Evolutionary conservation across 2,797 vertebrate genomes (phyloP), one percentile per base, ranked within the genome.

Genomic region (Pseudochirops corinnae): DNA sequence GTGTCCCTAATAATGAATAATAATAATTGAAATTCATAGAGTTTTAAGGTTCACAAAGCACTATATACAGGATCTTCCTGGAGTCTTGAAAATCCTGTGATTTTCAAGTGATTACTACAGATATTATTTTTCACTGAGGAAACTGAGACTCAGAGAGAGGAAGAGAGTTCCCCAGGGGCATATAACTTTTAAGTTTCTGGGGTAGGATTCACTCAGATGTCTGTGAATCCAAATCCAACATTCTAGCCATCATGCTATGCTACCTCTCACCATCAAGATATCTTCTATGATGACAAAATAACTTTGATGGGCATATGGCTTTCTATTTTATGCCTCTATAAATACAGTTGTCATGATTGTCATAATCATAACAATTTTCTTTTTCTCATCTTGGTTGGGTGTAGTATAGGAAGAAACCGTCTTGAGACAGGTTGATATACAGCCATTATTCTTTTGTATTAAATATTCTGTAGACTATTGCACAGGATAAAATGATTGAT

Each of bases 391-490:
- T 87, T 87, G 9, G 24, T 50, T 46, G 39, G 39, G 9, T 87
- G 21, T 21, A 87, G 3, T 87, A 87, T 10, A 87, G 39, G 39
- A 87, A 87, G 39, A 50, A 87, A 50, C 50, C 9, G n/a, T 46
- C 21, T 87, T 87, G 74, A 24, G 74, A 26, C 39, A 50, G 67
- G 1, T 82, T 39, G 67, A 46, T 82, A 24, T 24, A 39, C 9
- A 82, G 21, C 24, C 39, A 26, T 87, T 87, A 87, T 87, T 87
- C 39, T 87, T 87, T 87, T 50, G 13, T 50, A 87, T 87, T 87
- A 87, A 87, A 50, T 26, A 87, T 28, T 87, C 74, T 87, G 74
- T 87, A 87, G 74, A 87, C 74, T 87, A 87, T 87, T 87, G 39
- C 7, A 26, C 39, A 87, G 74, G 18, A 87, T 87, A 26, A 82